phyloP scores from a whole-genome alignment of 1,140 invertebrate species.

The Drosophila melanica region DNA sequence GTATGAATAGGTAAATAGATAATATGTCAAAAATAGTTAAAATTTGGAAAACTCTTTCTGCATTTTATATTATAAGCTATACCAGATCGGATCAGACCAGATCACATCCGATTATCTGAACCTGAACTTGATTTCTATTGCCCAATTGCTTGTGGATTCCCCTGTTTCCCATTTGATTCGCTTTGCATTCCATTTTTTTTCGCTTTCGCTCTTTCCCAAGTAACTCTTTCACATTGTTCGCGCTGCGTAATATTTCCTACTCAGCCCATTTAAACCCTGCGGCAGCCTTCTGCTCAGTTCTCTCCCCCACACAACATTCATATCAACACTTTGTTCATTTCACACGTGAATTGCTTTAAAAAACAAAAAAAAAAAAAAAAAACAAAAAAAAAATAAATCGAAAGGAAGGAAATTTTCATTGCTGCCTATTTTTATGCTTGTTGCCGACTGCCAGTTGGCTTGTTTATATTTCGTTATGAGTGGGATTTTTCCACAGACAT shows the following conservation, averaged over 20 bases:
- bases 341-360: slow-evolving; percentile 75
- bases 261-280: slow-evolving; percentile 29
- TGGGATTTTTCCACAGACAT: slow-evolving; percentile 59
- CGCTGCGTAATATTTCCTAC: slow-evolving; percentile 61
- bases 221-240: slow-evolving; percentile 57
- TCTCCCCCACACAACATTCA: slow-evolving; percentile 40
- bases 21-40: too few relatives aligned
- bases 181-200: neutral
- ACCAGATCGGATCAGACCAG: too few relatives aligned
- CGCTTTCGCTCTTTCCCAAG: slow-evolving; percentile 38
- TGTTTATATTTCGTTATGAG: slow-evolving; percentile 68
- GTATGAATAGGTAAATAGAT: too few relatives aligned
- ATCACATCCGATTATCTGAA: too few relatives aligned
- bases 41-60: too few relatives aligned
- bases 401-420: slow-evolving; percentile 48
- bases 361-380: slow-evolving; percentile 51
- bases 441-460: slow-evolving; percentile 25
- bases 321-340: slow-evolving; percentile 79
- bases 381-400: slow-evolving; percentile 51
- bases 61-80: too few relatives aligned
- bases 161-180: neutral
- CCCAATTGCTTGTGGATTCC: slow-evolving; percentile 6
- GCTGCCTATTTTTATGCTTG: slow-evolving; percentile 60
- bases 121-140: slow-evolving; percentile 61
- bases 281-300: slow-evolving; percentile 7